phyloP scores from a whole-genome alignment of 2,113 vertebrate genomes.

The Vulpes lagopus region DNA sequence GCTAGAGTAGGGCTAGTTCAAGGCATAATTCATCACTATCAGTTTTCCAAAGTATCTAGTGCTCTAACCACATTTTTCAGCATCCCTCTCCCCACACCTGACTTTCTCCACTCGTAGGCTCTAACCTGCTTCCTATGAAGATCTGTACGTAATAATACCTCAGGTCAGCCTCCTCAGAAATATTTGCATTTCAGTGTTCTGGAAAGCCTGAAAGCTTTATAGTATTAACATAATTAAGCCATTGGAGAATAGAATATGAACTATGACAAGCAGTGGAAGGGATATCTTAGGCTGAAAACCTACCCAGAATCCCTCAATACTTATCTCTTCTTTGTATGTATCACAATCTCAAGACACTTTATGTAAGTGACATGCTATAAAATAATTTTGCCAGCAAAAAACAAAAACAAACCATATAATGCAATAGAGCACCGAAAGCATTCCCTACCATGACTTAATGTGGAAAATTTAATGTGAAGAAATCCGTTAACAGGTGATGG shows the following conservation, averaged over 20 bases:
- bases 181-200: constrained; percentile 10
- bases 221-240: constrained; percentile 25
- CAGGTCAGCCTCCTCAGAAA: not conserved
- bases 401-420: no score
- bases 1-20: not conserved
- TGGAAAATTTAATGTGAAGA: not conserved
- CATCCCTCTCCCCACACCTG: not conserved
- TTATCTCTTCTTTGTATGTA: not conserved
- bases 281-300: constrained; percentile 5
- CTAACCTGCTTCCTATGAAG: not conserved
- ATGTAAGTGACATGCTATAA: not conserved
- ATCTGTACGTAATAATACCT: not conserved
- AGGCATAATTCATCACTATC: not conserved
- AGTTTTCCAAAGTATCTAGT: not conserved
- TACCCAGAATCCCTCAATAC: not conserved
- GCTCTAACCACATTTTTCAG: not conserved
- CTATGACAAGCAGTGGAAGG: not conserved
- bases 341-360: not conserved
- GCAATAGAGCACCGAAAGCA: not conserved
- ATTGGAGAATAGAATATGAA: constrained; percentile 29
- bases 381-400: not conserved
- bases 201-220: not conserved
- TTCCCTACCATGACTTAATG: not conserved
- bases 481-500: not conserved
- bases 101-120: not conserved